Conservation (phyloP, 2,113 vertebrate species). For the Taxidea taxus region DNA sequence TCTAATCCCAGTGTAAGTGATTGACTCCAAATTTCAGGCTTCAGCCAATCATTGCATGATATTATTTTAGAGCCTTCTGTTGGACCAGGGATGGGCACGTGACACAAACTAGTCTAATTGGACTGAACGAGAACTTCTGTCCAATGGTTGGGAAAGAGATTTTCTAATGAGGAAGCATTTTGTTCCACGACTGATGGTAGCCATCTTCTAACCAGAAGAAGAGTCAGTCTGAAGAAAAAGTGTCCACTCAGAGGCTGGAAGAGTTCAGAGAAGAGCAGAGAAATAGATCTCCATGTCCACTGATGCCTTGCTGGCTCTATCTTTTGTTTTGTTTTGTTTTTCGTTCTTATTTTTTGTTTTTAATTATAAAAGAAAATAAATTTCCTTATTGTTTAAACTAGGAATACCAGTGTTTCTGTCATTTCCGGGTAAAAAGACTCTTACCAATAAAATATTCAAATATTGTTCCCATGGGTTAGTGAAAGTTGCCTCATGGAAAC, state of each 20-base stretch:
- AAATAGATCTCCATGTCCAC: neutral
- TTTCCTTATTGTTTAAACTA: slow-evolving; percentile 12
- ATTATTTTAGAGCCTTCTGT: neutral
- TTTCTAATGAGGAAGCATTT: neutral
- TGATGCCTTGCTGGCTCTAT: neutral
- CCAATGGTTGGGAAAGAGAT: neutral
- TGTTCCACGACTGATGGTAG: neutral
- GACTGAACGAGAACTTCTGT: neutral
- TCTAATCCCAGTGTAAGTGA: neutral
- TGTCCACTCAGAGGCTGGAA: neutral
- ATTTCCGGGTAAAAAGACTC: slow-evolving; percentile 11
- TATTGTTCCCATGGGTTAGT: neutral
- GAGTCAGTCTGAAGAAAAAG: neutral
- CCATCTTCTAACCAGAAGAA: neutral
- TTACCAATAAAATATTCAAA: slow-evolving; percentile 9
- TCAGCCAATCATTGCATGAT: neutral
- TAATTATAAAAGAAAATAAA: neutral
- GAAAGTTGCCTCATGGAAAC: neutral
- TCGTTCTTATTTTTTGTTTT: neutral
- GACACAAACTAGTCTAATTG: neutral
- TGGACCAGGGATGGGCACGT: neutral
- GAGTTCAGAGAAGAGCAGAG: neutral
- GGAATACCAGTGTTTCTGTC: neutral
- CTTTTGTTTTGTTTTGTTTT: neutral
- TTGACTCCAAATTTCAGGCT: neutral